Evolutionary conservation across 2,113 vertebrate species (phyloP).

Genomic region (Antennarius striatus): DNA sequence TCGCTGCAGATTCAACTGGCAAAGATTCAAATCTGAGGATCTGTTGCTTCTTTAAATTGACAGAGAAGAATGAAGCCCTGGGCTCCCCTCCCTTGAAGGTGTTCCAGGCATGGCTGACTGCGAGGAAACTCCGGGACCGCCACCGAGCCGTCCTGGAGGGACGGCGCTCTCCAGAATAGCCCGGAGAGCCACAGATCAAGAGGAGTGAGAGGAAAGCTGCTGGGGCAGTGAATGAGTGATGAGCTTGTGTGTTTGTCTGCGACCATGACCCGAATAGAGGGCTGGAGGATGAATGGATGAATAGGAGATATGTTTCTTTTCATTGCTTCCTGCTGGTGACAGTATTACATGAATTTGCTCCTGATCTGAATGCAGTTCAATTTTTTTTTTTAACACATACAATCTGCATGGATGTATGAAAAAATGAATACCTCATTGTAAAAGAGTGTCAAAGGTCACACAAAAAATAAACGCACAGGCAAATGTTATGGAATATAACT

Average conservation of each 20-base stretch:
- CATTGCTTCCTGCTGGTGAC: background rate
- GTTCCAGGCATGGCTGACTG: conserved; percentile 23
- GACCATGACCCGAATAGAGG: background rate
- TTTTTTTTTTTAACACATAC: no score
- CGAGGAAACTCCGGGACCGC: conserved; percentile 22
- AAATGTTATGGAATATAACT: no score
- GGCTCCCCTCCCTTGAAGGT: conserved; percentile 18
- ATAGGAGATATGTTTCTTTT: background rate
- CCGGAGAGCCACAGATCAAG: conserved; percentile 9
- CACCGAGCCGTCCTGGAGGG: conserved; percentile 15
- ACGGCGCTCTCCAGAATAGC: conserved; percentile 23
- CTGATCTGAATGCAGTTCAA: no score
- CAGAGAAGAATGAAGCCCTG: conserved; percentile 14
- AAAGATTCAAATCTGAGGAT: conserved; percentile 1
- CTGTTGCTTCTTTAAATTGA: conserved; percentile 21
- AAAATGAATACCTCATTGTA: no score
- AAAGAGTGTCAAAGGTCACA: no score
- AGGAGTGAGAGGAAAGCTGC: conserved; percentile 2
- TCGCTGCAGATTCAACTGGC: background rate
- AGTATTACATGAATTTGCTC: background rate
- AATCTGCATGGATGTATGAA: no score
- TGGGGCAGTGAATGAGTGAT: conserved; percentile 7
- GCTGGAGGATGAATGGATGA: background rate
- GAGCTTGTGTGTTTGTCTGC: conserved; percentile 9
- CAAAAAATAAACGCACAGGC: no score